Conservation (phyloP, 2,888 invertebrate species). For the Leuctra nigra region DNA sequence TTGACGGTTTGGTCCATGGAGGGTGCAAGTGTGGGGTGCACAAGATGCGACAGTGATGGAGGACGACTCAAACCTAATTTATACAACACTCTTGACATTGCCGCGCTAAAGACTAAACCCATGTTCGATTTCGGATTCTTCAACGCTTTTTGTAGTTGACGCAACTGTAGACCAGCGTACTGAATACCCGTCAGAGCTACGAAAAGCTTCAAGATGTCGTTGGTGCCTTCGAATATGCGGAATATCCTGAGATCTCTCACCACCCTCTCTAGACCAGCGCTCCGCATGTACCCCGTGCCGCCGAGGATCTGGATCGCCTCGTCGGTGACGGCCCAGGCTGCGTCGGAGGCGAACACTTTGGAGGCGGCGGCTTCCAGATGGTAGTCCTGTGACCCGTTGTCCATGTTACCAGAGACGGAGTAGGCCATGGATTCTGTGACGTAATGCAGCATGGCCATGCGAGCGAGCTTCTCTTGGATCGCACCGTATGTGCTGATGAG, state of each 20-base stretch:
- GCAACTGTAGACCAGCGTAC: conserved; percentile 87
- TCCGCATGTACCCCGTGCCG: conserved; percentile 96
- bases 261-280: conserved; percentile 82
- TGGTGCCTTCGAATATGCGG: conserved; percentile 98
- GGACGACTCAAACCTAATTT: conserved; percentile 67
- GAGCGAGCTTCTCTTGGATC: conserved; percentile 89
- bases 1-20: conserved; percentile 57
- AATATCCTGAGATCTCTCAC: conserved; percentile 94
- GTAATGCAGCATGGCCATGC: conserved; percentile 89
- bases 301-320: conserved; percentile 96
- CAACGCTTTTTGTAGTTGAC: conserved; percentile 88
- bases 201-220: conserved; percentile 94
- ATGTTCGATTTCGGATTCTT: conserved; percentile 88
- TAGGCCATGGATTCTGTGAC: conserved; percentile 90
- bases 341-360: conserved; percentile 89
- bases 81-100: conserved; percentile 71
- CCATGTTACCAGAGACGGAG: conserved; percentile 96
- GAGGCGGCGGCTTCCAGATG: conserved; percentile 97
- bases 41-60: conserved; percentile 57
- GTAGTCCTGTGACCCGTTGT: conserved; percentile 82
- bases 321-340: conserved; percentile 94
- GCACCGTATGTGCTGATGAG: conserved; percentile 73
- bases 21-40: conserved; percentile 61
- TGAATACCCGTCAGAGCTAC: conserved; percentile 91
- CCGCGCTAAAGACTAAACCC: conserved; percentile 83